A percentile compares a stretch with the other conserved stretches of the same genome.
These are phyloP conservation scores for Rhyacophila evoluta DNA, from an alignment of 2,888 invertebrate genomes.

Conservation along the genomic window DNA sequence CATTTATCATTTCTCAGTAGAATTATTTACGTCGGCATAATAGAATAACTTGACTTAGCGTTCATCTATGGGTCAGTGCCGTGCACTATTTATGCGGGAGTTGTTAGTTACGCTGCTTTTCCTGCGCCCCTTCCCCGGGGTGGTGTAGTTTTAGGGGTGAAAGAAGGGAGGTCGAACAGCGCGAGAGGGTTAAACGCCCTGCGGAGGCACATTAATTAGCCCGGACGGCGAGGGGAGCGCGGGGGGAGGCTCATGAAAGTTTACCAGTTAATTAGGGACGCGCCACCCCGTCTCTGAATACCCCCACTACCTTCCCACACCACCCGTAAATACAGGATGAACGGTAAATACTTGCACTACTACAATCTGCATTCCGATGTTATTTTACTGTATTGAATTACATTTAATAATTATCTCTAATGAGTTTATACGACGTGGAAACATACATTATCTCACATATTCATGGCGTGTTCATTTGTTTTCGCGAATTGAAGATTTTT, in stretches of 20 bases:
- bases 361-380: too few relatives aligned
- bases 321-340: slow-evolving; percentile 42
- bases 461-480: too few relatives aligned
- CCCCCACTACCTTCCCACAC: slow-evolving; percentile 53
- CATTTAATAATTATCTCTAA: too few relatives aligned
- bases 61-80: neutral
- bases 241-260: slow-evolving; percentile 66
- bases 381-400: too few relatives aligned
- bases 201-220: slow-evolving; percentile 70
- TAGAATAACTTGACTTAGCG: too few relatives aligned
- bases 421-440: too few relatives aligned
- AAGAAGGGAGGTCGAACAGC: slow-evolving; percentile 28
- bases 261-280: slow-evolving; percentile 71
- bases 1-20: too few relatives aligned
- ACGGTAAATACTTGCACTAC: neutral
- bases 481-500: too few relatives aligned
- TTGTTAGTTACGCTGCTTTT: slow-evolving; percentile 3
- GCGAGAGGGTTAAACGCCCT: slow-evolving; percentile 56
- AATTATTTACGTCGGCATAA: too few relatives aligned
- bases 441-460: too few relatives aligned
- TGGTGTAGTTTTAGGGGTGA: slow-evolving; percentile 34
- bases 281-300: slow-evolving; percentile 56
- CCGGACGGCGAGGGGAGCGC: slow-evolving; percentile 59
- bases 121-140: slow-evolving; percentile 30
- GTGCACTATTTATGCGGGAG: neutral